Evolutionary conservation across 2,113 vertebrate species (phyloP), one percentile per base, ranked within the genome.

Genomic region (Gracilinanus agilis): DNA sequence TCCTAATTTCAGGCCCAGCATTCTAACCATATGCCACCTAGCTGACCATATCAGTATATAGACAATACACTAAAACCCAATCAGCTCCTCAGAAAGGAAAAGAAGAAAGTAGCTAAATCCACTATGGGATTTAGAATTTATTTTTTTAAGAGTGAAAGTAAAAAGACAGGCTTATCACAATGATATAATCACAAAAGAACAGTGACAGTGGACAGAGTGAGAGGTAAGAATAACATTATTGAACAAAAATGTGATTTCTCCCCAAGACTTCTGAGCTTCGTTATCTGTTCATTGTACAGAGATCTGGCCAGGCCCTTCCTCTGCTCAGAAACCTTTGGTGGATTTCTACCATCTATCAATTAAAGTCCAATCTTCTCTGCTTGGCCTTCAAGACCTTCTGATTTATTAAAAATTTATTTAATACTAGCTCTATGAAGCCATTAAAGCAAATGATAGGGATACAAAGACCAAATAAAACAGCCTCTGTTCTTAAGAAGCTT

Each of bases 141-240:
- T 55, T 96, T 94, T 96, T 10, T 88, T 94, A 94, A 40, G 61
- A 95, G 23, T 89, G 49, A 90, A 91, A 88, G 21, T 54, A 92
- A 94, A 90, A 93, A 95, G 61, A 94, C 58, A 96, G 90, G 53
- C 95, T 93, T 92, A 96, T 96, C 90, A 92, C 92, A 95, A 3
- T 92, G 91, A 91, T 40, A 55, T 0, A 93, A 92, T 44, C 55
- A 91, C 89, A 96, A 95, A 96, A 92, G 54, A 97, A 92, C 75
- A 93, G 93, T 88, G 90, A 90, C 93, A 97, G 91, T 92, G 94
- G 58, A 95, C 92, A 96, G 1, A 95, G 54, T 93, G 94, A 97
- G 49, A 96, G 92, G 96, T 96, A 90, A 96, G 55, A 91, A 97
- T 95, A 95, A 92, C 90, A 92, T 49, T 90, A 91, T 91, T 93